phyloP scores from a whole-genome alignment of 1,140 invertebrate species.

The Diabrotica undecimpunctata region DNA sequence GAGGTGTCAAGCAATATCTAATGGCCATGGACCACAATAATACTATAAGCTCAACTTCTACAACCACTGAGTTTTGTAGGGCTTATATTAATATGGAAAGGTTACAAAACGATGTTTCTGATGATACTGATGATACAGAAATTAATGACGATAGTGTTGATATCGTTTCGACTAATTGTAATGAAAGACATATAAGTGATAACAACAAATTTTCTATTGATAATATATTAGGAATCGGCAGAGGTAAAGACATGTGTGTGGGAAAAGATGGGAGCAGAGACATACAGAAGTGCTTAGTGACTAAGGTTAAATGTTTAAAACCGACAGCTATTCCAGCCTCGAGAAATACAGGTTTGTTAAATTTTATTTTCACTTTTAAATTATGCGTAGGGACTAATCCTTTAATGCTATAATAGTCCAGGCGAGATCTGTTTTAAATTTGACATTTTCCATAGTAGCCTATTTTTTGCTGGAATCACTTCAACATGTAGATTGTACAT shows the following conservation, averaged over 20 bases:
- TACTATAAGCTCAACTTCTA: background rate
- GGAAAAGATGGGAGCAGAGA: background rate
- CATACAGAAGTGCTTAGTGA: conserved; percentile 1
- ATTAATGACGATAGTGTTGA: conserved; percentile 17
- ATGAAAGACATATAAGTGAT: conserved; percentile 5
- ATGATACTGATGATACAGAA: conserved; percentile 9
- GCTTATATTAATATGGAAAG: background rate
- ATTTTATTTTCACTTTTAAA: background rate
- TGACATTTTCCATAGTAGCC: no score
- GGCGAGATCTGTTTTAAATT: no score
- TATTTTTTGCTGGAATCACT: no score
- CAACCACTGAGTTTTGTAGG: background rate
- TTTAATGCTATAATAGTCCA: no score
- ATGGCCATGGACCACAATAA: conserved; percentile 18
- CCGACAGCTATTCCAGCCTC: conserved; percentile 16
- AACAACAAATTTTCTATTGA: conserved; percentile 18
- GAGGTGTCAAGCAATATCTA: conserved; percentile 17
- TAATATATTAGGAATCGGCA: conserved; percentile 13
- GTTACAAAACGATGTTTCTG: background rate
- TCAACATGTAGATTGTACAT: no score
- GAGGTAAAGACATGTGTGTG: conserved; percentile 8
- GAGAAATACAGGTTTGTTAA: conserved; percentile 7
- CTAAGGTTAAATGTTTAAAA: conserved; percentile 13
- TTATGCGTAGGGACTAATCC: background rate
- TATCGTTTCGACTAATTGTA: conserved; percentile 17